Percentiles rank a stretch among this genome's conserved stretches.
These are phyloP conservation scores for Drosophila yooni DNA, from an alignment of 2,888 invertebrate genomes.

Conservation along the genomic window DNA sequence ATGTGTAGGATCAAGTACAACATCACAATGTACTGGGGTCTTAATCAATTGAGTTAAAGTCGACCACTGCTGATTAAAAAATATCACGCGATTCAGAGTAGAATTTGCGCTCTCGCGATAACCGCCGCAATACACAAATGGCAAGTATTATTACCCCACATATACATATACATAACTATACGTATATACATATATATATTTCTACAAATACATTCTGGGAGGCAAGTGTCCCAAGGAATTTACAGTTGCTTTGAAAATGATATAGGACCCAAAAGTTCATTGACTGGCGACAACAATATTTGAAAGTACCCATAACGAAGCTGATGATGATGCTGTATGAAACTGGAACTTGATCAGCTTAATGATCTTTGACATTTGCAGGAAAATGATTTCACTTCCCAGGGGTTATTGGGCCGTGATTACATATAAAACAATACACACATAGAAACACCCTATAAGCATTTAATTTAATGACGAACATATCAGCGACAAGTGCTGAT, in stretches of 20 bases:
- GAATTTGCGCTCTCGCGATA: conserved; percentile 72
- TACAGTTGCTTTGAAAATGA: conserved; percentile 31
- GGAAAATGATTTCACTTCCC: conserved; percentile 22
- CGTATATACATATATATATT: neutral
- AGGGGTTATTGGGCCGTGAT: conserved; percentile 46
- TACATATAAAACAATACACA: conserved; percentile 3
- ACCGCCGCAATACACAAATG: conserved; percentile 23
- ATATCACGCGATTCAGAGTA: conserved; percentile 79
- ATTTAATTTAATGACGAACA: neutral
- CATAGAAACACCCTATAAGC: neutral
- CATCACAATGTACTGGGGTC: conserved; percentile 32
- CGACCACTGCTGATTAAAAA: conserved; percentile 72
- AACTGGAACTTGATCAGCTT: conserved; percentile 41
- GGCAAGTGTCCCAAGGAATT: conserved; percentile 23
- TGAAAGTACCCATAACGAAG: conserved; percentile 1
- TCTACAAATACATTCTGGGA: neutral
- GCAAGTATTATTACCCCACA: conserved; percentile 9
- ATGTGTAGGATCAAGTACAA: conserved; percentile 41
- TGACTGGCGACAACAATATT: conserved; percentile 46
- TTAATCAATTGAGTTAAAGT: conserved; percentile 75
- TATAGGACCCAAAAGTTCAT: conserved; percentile 59
- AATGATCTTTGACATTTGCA: conserved; percentile 55
- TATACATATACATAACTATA: neutral
- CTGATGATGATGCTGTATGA: neutral
- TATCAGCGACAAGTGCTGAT: conserved; percentile 14